These are phyloP conservation scores for Myzus persicae DNA, from an alignment of 1,140 invertebrate species.

Conservation along the genomic window DNA sequence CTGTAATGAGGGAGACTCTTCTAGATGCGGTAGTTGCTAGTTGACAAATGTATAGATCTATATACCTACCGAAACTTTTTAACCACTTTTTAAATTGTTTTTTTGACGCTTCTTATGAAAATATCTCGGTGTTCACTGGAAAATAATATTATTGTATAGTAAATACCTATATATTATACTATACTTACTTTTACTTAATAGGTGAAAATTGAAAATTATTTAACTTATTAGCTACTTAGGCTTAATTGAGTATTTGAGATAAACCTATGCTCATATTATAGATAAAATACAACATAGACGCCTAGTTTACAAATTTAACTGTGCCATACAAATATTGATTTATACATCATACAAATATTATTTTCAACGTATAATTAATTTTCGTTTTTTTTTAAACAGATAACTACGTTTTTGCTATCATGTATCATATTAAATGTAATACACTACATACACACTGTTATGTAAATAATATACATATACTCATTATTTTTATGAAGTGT, in stretches of 20 bases:
- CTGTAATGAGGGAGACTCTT: not conserved
- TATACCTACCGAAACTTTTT: not conserved
- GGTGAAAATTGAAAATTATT: not conserved
- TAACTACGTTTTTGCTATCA: not conserved
- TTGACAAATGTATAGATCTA: not conserved
- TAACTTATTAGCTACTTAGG: not conserved
- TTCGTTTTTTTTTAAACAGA: conserved; percentile 5
- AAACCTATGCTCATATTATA: not conserved
- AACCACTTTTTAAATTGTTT: not conserved
- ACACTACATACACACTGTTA: not conserved
- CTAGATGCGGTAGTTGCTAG: not conserved
- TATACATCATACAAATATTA: not conserved
- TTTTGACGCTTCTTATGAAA: not conserved
- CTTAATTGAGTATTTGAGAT: not conserved
- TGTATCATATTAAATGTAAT: not conserved
- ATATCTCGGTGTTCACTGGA: not conserved
- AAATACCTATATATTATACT: not conserved
- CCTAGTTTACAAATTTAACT: not conserved
- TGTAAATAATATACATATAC: too few species aligned
- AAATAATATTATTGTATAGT: not conserved
- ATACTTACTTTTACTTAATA: not conserved
- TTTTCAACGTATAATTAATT: not conserved
- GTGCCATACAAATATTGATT: not conserved
- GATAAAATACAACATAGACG: not conserved
- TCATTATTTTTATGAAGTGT: too few species aligned